Conservation (phyloP, 2,113 vertebrate genomes). For the Mionectes macconnelli region DNA sequence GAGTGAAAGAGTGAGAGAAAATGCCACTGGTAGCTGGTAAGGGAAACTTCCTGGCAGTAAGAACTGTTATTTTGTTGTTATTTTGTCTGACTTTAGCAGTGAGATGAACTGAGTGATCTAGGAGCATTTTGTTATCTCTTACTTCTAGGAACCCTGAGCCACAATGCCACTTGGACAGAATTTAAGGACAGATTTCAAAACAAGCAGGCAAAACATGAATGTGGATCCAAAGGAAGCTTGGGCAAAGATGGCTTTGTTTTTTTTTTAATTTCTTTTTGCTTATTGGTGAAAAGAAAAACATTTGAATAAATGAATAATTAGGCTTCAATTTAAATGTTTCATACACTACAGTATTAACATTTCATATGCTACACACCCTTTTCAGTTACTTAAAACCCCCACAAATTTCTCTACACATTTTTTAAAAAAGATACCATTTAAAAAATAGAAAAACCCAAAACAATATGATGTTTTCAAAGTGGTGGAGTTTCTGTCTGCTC, state of each 20-base stretch:
- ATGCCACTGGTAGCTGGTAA: background rate
- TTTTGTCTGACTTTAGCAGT: slow-evolving; percentile 59
- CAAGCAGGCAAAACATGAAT: background rate
- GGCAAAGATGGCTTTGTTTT: background rate
- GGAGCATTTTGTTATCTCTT: slow-evolving; percentile 63
- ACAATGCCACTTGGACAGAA: slow-evolving; percentile 38
- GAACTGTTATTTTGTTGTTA: slow-evolving; percentile 59
- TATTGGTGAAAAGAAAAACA: background rate
- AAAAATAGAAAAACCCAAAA: background rate
- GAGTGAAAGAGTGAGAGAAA: background rate
- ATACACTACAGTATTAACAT: background rate
- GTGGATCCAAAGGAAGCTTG: background rate
- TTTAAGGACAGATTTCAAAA: slow-evolving; percentile 55
- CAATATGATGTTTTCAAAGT: background rate
- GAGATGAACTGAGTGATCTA: slow-evolving; percentile 55
- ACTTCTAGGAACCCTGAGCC: slow-evolving; percentile 63
- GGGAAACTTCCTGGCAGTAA: slow-evolving; percentile 48
- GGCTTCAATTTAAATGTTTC: background rate
- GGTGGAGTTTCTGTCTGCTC: background rate
- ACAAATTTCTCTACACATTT: background rate
- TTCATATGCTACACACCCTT: background rate
- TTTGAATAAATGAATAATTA: background rate
- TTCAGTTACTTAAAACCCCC: background rate
- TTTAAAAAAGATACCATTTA: background rate
- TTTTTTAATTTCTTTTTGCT: background rate